Evolutionary conservation across 35 echinoderm and acorn worm species (phyloP), one percentile per base, ranked within the genome.

Genomic region (Ophiothrix spiculata): DNA sequence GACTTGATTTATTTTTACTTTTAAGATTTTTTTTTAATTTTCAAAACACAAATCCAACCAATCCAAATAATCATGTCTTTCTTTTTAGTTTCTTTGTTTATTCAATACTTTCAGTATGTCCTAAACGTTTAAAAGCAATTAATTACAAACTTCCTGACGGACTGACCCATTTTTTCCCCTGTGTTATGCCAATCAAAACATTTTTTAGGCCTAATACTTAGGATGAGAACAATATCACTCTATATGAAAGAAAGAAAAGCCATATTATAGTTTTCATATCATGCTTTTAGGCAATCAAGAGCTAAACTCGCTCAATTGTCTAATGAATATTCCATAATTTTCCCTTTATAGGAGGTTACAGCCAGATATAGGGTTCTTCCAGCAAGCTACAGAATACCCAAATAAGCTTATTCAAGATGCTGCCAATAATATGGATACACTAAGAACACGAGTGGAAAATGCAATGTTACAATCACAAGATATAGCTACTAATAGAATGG

Each of bases 331-430:
- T 81, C 38, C 31, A 0, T 76, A 39, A 29, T 73, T 85, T 19
- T 45, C 1, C 40, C 49, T 83, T 89, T 40, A 21, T 75, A 99
- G 96, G 83, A 81, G 96, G 56, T 79, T 94, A 31, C 87, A 94
- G 78, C 96, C 96, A 6, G 96, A 99, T 64, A 87, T 99, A 76
- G 96, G 91, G 11, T 99, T 99, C 56, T 99, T 99, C 80, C 96
- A 99, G 80, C 76, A 81, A 81, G 78, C 96, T 15, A 99, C 96
- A 77, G 89, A 94, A 38, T 99, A 35, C 46, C 96, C 96, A 19
- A 94, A 89, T 56, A 77, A 90, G 45, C 85, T 88, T 38, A 46
- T 92, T 21, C 46, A 94, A 34, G 74, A 91, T 76, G 92, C 86
- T 29, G 33, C 36, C 1, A 79, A 64, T 56, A 35, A 73, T 1